Evolutionary conservation across 2,888 invertebrate genomes (phyloP).

Genomic region (Pollenia labialis): DNA sequence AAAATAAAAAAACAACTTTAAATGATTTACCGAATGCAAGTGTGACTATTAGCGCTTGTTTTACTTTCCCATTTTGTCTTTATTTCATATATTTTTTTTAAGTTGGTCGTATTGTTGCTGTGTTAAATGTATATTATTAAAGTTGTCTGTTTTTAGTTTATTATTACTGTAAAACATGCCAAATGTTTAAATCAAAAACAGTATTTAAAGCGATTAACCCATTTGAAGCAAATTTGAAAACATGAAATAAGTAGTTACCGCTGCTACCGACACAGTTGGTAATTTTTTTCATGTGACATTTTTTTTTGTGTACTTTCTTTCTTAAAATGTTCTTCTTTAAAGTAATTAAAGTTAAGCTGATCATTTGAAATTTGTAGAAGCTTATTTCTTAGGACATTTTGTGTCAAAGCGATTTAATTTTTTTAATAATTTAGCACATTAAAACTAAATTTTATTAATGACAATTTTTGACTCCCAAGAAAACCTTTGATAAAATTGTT

Average conservation of each 20-base stretch:
- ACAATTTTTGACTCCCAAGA: no score
- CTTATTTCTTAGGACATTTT: no score
- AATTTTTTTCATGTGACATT: no score
- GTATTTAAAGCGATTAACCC: background rate
- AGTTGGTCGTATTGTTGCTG: constrained; percentile 15
- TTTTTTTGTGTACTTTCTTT: no score
- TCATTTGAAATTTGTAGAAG: no score
- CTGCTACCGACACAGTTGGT: background rate
- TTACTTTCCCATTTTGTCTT: constrained; percentile 52
- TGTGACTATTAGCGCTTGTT: constrained; percentile 72
- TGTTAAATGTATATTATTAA: constrained; percentile 17
- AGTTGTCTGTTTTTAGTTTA: constrained; percentile 34
- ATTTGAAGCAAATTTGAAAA: constrained; percentile 27
- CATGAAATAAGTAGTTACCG: background rate
- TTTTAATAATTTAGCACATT: no score
- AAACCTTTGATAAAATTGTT: no score
- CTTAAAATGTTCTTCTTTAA: no score
- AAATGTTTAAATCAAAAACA: constrained; percentile 59
- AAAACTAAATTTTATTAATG: no score
- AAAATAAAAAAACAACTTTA: constrained; percentile 14
- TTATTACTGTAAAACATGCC: constrained; percentile 67
- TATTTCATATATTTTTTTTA: constrained; percentile 9
- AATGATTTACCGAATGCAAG: constrained; percentile 69
- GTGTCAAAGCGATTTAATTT: no score
- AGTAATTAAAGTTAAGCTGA: no score